Conservation (phyloP, 2,797 vertebrate species). For the Xenentodon cancila region DNA sequence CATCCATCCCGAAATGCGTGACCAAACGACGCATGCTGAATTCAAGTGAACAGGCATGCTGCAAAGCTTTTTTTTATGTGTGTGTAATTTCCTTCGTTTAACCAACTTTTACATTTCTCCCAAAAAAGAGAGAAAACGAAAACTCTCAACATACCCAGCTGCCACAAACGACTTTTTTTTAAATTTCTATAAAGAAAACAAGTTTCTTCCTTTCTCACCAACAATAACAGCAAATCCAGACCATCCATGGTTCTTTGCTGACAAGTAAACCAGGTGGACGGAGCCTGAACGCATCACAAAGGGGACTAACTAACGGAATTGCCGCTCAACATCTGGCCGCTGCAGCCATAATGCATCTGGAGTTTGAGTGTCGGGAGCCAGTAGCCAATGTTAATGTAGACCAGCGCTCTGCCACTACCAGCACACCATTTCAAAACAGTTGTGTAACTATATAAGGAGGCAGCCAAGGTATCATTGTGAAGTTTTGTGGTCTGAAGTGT, state of each 20-base stretch:
- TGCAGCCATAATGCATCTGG: slow-evolving; percentile 76
- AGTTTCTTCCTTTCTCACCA: slow-evolving; percentile 34
- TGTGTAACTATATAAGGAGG: slow-evolving; percentile 61
- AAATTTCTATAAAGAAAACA: slow-evolving; percentile 62
- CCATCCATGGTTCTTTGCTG: slow-evolving; percentile 36
- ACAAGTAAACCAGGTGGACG: slow-evolving; percentile 50
- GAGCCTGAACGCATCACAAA: slow-evolving; percentile 31
- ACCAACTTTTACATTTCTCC: slow-evolving; percentile 59
- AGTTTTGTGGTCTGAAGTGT: slow-evolving; percentile 67
- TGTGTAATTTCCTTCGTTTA: slow-evolving; percentile 44
- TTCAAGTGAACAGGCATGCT: slow-evolving; percentile 58
- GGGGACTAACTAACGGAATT: slow-evolving; percentile 38
- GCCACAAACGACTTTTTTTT: slow-evolving; percentile 74
- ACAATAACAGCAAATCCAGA: slow-evolving; percentile 48
- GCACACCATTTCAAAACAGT: slow-evolving; percentile 67
- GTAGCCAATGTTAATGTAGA: slow-evolving; percentile 64
- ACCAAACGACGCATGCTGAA: slow-evolving; percentile 33
- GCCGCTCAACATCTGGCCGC: slow-evolving; percentile 78
- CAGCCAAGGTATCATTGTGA: slow-evolving; percentile 61
- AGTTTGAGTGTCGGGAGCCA: slow-evolving; percentile 64
- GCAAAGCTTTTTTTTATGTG: slow-evolving; percentile 60
- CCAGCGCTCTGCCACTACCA: slow-evolving; percentile 50
- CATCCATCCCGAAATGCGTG: slow-evolving; percentile 5
- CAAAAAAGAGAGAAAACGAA: slow-evolving; percentile 23
- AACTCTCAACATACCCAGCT: slow-evolving; percentile 81